phyloP scores from a whole-genome alignment of 92 coral and sea anemone genomes.

The Galaxea fascicularis region DNA sequence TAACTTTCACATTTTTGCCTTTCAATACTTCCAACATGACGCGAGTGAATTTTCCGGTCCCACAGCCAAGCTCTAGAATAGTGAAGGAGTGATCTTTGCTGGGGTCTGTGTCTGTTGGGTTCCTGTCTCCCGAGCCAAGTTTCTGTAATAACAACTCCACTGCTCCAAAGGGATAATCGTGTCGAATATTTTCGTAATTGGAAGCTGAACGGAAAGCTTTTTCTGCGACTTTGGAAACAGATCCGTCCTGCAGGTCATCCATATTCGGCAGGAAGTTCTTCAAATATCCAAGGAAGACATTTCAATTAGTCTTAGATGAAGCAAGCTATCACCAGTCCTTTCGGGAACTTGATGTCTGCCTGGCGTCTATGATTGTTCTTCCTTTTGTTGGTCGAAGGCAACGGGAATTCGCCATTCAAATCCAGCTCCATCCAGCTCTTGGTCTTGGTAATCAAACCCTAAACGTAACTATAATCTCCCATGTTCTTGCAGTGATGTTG shows the following conservation, averaged over 20 bases:
- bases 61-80: constrained; percentile 55
- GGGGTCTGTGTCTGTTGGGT: neutral
- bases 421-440: constrained; percentile 24
- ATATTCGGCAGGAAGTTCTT: no score
- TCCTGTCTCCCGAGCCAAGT: neutral
- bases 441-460: constrained; percentile 1
- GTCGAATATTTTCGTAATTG: constrained; percentile 38
- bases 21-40: constrained; percentile 49
- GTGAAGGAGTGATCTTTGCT: neutral
- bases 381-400: no score
- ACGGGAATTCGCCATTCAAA: neutral
- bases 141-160: constrained; percentile 42
- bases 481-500: neutral
- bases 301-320: neutral
- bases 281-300: neutral
- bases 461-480: constrained; percentile 48
- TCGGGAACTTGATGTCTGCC: neutral
- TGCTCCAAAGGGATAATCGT: constrained; percentile 22
- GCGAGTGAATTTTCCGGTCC: constrained; percentile 30
- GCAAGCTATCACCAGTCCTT: constrained; percentile 4
- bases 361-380: neutral
- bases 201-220: constrained; percentile 41
- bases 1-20: constrained; percentile 16
- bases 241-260: no score
- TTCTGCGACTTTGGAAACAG: neutral